These are phyloP conservation scores for Kuschelorhynchus macadamiae DNA, from an alignment of 2,888 invertebrate genomes.

Conservation along the genomic window DNA sequence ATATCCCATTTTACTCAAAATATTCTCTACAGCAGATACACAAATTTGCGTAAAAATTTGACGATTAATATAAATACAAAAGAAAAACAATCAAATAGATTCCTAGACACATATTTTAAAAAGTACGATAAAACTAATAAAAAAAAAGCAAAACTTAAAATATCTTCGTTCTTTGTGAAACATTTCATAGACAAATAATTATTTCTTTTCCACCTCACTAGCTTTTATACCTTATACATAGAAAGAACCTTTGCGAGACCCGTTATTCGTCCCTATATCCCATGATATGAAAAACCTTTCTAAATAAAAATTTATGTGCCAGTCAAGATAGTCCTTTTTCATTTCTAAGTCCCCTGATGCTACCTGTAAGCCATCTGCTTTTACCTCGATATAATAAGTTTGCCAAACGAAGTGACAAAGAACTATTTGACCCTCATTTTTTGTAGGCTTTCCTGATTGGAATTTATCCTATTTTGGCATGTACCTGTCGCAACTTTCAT, in stretches of 20 bases:
- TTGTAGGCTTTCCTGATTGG: neutral
- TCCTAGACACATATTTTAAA: too few species aligned
- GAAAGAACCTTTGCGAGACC: conserved; percentile 27
- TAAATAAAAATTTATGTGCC: conserved; percentile 50
- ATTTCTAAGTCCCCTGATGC: conserved; percentile 40
- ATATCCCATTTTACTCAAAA: conserved; percentile 38
- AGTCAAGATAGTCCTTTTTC: conserved; percentile 42
- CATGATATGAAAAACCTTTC: conserved; percentile 45
- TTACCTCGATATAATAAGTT: conserved; percentile 43
- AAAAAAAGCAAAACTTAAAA: too few species aligned
- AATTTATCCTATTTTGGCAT: neutral
- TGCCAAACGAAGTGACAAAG: conserved; percentile 16
- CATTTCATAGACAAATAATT: neutral
- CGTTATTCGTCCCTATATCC: conserved; percentile 31
- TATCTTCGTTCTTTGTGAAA: too few species aligned
- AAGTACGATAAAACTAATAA: too few species aligned
- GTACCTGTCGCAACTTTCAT: neutral
- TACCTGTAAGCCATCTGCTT: conserved; percentile 49
- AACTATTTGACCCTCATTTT: conserved; percentile 14
- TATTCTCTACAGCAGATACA: too few species aligned
- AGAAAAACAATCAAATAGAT: too few species aligned
- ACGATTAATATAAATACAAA: too few species aligned
- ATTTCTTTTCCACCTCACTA: neutral
- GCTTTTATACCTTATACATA: conserved; percentile 9
- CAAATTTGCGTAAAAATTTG: too few species aligned